Percentiles rank a stretch among this genome's conserved stretches.
Conservation (phyloP, 2,888 invertebrate genomes). For the Habrosyne pyritoides region DNA sequence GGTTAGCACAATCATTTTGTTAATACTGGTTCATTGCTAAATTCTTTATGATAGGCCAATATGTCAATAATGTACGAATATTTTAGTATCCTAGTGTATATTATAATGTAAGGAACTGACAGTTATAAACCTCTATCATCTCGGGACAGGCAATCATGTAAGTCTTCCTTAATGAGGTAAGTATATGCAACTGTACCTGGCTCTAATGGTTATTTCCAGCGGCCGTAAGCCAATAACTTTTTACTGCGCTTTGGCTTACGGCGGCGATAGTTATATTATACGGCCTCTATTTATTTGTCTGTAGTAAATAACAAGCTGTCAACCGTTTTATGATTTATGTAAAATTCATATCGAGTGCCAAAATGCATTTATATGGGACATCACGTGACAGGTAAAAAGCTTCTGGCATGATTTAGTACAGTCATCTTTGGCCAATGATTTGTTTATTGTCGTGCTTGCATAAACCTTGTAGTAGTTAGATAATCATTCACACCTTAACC, state of each 20-base stretch:
- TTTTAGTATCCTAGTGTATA: too few relatives aligned
- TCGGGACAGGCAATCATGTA: background rate
- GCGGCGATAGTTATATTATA: slow-evolving; percentile 29
- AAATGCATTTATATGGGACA: slow-evolving; percentile 44
- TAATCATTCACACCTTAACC: background rate
- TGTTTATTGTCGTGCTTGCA: background rate
- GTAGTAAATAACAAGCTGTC: slow-evolving; percentile 54
- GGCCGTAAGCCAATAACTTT: slow-evolving; percentile 47
- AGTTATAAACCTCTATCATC: background rate
- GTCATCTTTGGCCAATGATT: slow-evolving; percentile 20
- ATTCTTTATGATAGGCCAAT: slow-evolving; percentile 2
- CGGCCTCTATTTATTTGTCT: slow-evolving; percentile 64
- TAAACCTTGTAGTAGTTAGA: background rate
- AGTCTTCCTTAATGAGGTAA: slow-evolving; percentile 29
- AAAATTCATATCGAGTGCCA: slow-evolving; percentile 57
- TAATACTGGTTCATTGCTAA: slow-evolving; percentile 21
- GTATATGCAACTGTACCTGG: slow-evolving; percentile 36
- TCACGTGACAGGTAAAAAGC: slow-evolving; percentile 47
- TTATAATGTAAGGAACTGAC: background rate
- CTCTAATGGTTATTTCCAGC: slow-evolving; percentile 38
- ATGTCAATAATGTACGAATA: background rate
- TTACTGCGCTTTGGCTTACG: slow-evolving; percentile 40
- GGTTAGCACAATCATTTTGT: slow-evolving; percentile 41
- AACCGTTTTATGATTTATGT: slow-evolving; percentile 61
- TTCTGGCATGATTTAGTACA: slow-evolving; percentile 48